Conservation (phyloP, 2,113 vertebrate species). For the Chloropsis cyanopogon region DNA sequence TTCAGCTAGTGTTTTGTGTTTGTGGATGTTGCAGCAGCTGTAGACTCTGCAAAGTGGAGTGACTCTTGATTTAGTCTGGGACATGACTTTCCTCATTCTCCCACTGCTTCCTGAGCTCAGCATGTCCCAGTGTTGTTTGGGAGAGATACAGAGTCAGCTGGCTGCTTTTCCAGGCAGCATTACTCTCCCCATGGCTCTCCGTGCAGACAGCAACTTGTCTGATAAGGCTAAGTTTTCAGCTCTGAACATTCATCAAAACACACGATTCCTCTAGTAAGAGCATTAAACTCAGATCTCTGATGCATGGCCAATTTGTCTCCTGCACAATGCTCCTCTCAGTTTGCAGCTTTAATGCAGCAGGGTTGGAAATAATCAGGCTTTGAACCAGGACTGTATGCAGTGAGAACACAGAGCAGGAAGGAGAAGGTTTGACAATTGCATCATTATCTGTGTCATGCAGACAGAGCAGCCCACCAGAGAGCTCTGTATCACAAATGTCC, state of each 20-base stretch:
- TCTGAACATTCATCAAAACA: neutral
- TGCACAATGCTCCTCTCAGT: neutral
- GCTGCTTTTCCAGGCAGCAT: neutral
- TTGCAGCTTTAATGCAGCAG: neutral
- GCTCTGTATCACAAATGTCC: neutral
- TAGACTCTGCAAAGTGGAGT: neutral
- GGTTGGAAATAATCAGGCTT: neutral
- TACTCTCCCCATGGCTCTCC: neutral
- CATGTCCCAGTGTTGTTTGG: neutral
- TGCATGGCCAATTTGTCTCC: neutral
- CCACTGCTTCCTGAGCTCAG: neutral
- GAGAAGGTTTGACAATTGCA: neutral
- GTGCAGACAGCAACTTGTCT: neutral
- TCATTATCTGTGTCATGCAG: neutral
- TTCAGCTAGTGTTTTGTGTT: neutral
- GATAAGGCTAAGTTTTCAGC: neutral
- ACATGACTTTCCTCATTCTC: neutral
- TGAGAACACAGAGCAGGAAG: neutral
- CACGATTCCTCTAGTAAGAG: neutral
- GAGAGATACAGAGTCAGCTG: neutral
- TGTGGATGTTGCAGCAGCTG: neutral
- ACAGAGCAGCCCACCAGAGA: neutral
- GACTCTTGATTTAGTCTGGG: neutral
- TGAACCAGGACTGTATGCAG: neutral
- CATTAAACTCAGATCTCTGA: neutral